Evolutionary conservation across 2,797 vertebrate genomes (phyloP), one percentile per base, ranked within the genome.

Genomic region (Siniperca obscura): DNA sequence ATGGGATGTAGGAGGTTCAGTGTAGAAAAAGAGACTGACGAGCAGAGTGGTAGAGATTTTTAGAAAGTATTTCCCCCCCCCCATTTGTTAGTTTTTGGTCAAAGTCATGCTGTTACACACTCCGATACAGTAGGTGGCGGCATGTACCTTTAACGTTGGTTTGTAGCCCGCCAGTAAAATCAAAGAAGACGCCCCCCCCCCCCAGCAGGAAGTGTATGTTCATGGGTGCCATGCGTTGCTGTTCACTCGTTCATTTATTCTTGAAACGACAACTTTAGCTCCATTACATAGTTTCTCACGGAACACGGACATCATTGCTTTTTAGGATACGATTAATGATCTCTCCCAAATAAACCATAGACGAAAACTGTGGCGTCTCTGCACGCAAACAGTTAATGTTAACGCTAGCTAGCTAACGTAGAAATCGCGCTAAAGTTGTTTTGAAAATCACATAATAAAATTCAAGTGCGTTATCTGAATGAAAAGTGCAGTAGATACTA

Each of bases 401-500:
- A 22, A 56, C 30, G 42, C 12, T 38, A 75, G 82, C 74, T 76
- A 84, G 83, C 76, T 68, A 70, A 74, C 61, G 64, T 40, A 21
- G 16, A 56, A 52, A 16, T 9, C 38, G 30, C 42, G 55, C 36
- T 74, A 14, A 59, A 78, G 74, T 70, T 59, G 17, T 55, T 30
- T 8, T 8, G 12, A 21, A 30, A 36, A 6, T 46, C 38, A 12
- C 17, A 30, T 2, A 22, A 2, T 62, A 4, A 16, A 25, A 22
- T 22, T 38, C 38, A n/a, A 30, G 27, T 1, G n/a, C n/a, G 19
- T n/a, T 4, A 3, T 74, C 81, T 84, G 85, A 52, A 93, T 94
- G 93, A 93, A 92, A 86, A 87, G 86, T 76, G 72, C 92, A 1
- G 88, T 85, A 21, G 88, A 92, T 57, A 82, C 86, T 1, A 94